Base-by-base conservation (phyloP, 1,140 invertebrate species). In the Charaxes varanes region DNA sequence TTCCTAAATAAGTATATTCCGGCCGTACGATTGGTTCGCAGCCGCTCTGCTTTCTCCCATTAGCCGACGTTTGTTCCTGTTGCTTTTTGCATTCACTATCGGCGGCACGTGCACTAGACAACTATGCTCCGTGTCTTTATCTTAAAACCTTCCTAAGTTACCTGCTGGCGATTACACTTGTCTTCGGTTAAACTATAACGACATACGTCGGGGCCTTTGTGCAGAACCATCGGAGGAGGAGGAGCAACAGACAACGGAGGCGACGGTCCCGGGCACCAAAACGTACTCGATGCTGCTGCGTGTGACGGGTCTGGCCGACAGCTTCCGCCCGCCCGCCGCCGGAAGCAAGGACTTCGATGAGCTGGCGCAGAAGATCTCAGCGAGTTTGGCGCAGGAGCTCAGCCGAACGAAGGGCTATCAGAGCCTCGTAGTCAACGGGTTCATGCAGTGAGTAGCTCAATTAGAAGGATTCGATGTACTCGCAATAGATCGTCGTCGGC, bases 241-340 rank as follows among this genome's bases (percentile, higher is more conserved):
- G 18, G 73, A 45, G 6, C 19, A 32, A 6, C 14, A 85, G 21
- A 85, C 77, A 5, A 83, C 88, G 3, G 90, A 90, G 11, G 87
- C 88, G 0, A 84, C 87, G 0, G 78, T 88, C 4, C 87, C 91
- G 0, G 81, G 83, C 0, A 46, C 67, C 3, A 42, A 53, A 0
- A 84, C 87, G 6, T 95, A 94, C 67, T 87, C 90, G 14, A 84
- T 94, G 7, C 87, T 90, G 53, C 84, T 96, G 0, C 93, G 92
- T 55, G 81, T 96, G 2, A 86, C 91, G 3, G 91, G 92, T 21
- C 70, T 95, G 13, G 94, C 91, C 0, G 89, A 93, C 48, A 90
- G 90, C 42, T 95, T 91, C 78, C 79, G 88, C 24, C 86, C 91
- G 1, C 94, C 94, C 0, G 72, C 88, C 22, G 80, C 82, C 0